Base-by-base conservation (phyloP, 2,797 vertebrate species). In the Cercopithecus hamlyni region DNA sequence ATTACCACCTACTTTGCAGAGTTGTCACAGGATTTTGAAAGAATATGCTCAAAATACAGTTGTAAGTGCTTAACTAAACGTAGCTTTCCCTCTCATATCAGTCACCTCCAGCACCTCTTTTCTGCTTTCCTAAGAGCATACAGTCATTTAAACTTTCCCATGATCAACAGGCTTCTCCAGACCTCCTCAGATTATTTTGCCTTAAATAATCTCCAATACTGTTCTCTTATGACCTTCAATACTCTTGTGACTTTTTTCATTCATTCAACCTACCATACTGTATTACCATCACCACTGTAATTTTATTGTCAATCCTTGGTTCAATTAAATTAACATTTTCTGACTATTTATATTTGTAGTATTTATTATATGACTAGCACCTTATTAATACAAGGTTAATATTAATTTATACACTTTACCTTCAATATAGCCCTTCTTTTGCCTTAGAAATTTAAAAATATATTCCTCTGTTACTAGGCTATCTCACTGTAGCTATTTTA, bases 21-120 rank as follows among this genome's bases (percentile, higher is more conserved):
- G 19, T 20, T 94, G 52, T 52, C 81, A 15, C 48, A 77, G 24
- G 24, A 52, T 96, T 94, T 90, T 67, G n/a, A 91, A 96, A 64
- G 24, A 48, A 88, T 36, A 85, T 30, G 45, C 43, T 81, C 17
- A 9, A 95, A 82, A 85, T 45, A 75, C 15, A 67, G 33, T 4
- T 70, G 20, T 45, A 91, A 33, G 20, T 19, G 19, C 52, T 80
- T 94, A 90, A 82, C 64, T 50, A 89, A 87, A 77, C 73, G 76
- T 20, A 77, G 22, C 30, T 76, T 90, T 92, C 36, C 90, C 50
- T 93, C 79, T 81, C 55, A 50, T 33, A 88, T 11, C 50, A 55
- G 58, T 85, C 30, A 58, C 43, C 9, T 79, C 48, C 4, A 79
- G 24, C 58, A 87, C 36, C 72, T 88, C 27, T 39, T 61, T 72